Percentiles rank a stretch among this genome's conserved stretches.
Conservation (phyloP, 2,113 vertebrate genomes). For the Neofelis nebulosa region DNA sequence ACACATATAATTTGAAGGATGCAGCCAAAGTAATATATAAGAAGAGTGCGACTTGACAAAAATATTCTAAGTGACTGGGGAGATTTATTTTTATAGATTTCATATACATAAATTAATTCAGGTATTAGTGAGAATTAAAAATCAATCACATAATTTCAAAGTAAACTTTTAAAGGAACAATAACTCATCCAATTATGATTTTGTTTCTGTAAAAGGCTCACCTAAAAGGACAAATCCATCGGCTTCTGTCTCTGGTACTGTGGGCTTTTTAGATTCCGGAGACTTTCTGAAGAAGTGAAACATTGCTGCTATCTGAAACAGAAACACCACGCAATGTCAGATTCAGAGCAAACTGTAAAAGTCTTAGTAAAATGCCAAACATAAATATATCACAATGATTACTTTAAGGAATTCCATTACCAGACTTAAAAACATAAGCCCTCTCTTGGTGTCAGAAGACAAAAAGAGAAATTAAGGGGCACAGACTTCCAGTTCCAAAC, state of each 20-base stretch:
- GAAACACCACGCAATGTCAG: neutral
- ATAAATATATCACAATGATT: neutral
- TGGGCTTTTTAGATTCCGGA: conserved; percentile 89
- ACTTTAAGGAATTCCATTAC: neutral
- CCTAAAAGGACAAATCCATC: conserved; percentile 97
- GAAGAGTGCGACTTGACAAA: neutral
- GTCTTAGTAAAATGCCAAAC: neutral
- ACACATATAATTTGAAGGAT: neutral
- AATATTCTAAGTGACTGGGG: neutral
- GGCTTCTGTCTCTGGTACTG: conserved; percentile 87
- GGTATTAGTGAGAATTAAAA: conserved; percentile 21
- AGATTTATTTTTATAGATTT: conserved; percentile 20
- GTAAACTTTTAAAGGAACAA: conserved; percentile 11
- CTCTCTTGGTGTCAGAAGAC: neutral
- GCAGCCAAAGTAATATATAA: neutral
- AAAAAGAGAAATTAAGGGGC: neutral
- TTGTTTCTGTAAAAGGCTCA: conserved; percentile 82
- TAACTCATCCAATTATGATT: conserved; percentile 1
- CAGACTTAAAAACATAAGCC: neutral
- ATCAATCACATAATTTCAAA: neutral
- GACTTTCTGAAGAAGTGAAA: conserved; percentile 92
- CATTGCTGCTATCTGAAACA: conserved; percentile 85
- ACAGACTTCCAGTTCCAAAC: neutral
- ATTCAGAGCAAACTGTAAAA: neutral
- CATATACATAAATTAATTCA: neutral